Percentiles rank a stretch among this genome's conserved stretches.
These are phyloP conservation scores for Anableps anableps DNA, from an alignment of 2,797 vertebrate species.

Conservation along the genomic window DNA sequence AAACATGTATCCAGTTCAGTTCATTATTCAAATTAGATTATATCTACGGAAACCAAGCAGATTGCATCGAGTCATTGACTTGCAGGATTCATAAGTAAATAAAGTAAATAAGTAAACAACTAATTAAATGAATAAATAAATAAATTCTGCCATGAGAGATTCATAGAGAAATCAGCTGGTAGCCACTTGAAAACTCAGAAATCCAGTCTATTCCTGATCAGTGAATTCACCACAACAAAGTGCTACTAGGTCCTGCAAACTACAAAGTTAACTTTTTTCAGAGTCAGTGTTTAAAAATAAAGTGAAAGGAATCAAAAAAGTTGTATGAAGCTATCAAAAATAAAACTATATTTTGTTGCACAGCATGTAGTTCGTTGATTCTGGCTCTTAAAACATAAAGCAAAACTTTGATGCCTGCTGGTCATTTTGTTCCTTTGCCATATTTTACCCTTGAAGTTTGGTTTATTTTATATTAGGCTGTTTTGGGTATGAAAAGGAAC, in stretches of 20 bases:
- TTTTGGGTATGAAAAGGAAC: no score
- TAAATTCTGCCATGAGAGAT: not conserved
- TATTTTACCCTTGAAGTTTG: not conserved
- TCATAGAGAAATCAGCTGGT: not conserved
- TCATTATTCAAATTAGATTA: no score
- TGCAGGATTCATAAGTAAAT: no score
- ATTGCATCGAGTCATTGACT: no score
- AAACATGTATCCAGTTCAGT: not conserved
- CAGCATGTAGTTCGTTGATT: not conserved
- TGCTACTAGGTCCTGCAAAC: not conserved
- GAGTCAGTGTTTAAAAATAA: not conserved
- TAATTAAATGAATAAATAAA: not conserved
- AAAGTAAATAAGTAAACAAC: not conserved
- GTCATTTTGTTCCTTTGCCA: not conserved
- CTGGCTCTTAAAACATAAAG: not conserved
- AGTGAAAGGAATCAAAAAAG: not conserved
- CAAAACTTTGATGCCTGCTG: not conserved
- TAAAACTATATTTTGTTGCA: no score
- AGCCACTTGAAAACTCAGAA: not conserved
- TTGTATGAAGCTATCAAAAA: not conserved
- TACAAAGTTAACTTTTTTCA: not conserved
- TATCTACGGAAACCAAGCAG: no score
- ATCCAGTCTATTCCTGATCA: not conserved
- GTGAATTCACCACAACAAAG: not conserved
- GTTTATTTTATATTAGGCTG: no score